These are phyloP conservation scores for Ptilodon capucinus DNA, from an alignment of 2,888 invertebrate species.

Conservation along the genomic window DNA sequence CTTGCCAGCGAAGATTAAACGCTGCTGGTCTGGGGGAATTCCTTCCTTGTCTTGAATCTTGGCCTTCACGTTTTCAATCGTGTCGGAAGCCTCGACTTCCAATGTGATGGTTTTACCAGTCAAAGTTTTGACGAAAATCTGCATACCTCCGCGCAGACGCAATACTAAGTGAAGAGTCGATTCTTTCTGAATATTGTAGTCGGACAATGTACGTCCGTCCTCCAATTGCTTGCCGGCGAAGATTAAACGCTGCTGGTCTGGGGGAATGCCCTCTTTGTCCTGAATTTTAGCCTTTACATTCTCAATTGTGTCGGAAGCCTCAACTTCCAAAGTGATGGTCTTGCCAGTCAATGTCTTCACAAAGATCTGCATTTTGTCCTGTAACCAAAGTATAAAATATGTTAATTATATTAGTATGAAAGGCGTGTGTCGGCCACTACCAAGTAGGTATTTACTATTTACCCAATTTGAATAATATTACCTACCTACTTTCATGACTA, in stretches of 20 bases:
- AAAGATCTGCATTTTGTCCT: conserved; percentile 52
- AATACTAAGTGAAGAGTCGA: conserved; percentile 37
- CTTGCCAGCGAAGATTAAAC: conserved; percentile 40
- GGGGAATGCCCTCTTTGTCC: conserved; percentile 43
- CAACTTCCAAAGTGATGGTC: conserved; percentile 38
- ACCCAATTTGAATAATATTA: too few relatives aligned
- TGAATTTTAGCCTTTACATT: conserved; percentile 43
- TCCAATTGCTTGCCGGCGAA: conserved; percentile 43
- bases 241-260: conserved; percentile 41
- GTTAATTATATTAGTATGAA: not conserved
- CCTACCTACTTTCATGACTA: too few relatives aligned
- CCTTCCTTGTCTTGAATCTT: conserved; percentile 45
- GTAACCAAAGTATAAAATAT: conserved; percentile 24
- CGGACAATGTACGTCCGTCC: conserved; percentile 37
- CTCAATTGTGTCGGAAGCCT: conserved; percentile 41
- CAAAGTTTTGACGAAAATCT: conserved; percentile 40
- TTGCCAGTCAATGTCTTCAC: conserved; percentile 33
- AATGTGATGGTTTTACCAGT: conserved; percentile 43
- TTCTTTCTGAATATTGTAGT: conserved; percentile 45
- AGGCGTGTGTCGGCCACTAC: too few relatives aligned
- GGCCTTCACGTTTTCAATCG: conserved; percentile 41
- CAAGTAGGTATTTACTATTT: too few relatives aligned
- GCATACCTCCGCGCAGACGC: conserved; percentile 43
- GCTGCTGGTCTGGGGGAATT: conserved; percentile 40
- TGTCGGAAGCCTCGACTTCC: conserved; percentile 38